Base-by-base conservation (phyloP, 2,797 vertebrate genomes). In the Xenopus petersii region DNA sequence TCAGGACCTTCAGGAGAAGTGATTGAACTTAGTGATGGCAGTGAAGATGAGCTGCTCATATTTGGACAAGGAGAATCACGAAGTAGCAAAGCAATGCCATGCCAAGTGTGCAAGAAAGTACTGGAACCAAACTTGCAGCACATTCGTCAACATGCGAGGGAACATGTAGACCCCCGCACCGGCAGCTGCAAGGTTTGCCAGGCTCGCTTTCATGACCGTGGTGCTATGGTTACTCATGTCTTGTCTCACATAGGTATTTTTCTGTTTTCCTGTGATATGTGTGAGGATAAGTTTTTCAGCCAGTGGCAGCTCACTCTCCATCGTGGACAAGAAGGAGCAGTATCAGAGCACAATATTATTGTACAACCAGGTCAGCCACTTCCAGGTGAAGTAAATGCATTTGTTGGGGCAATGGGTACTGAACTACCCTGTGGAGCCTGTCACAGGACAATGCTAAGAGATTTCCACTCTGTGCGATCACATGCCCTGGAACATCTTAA, bases 261-360 rank as follows among this genome's bases (percentile, higher is more conserved):
- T 71, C 93, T 98, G 51, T 97, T 96, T 85, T 93, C 94, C 80
- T 99, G 98, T 0, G 94, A 98, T 84, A 94, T 99, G 93, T 99
- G 97, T 15, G 94, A 92, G 80, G 85, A 91, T 46, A 95, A 96
- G 79, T 98, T 98, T 89, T 94, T 94, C 84, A 97, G 93, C 46
- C 94, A 93, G 73, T 93, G 89, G 83, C 94, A 94, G 79, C 91
- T 99, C 82, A 92, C 93, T 58, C 92, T 95, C 1, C 98, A 99
- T 84, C 92, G 94, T 3, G 91, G 93, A 3, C 94, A 94, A 36
- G 89, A 91, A 0, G 77, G 75, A 7, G 66, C 64, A 48, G 84
- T 91, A 76, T 91, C 89, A 0, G 91, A 91, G 75, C 89, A 89
- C 82, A 92, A 93, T 0, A 36, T 94, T 0, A 86, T 94, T 0